Conservation (phyloP, 2,113 vertebrate genomes). For the Ctenomys sociabilis region DNA sequence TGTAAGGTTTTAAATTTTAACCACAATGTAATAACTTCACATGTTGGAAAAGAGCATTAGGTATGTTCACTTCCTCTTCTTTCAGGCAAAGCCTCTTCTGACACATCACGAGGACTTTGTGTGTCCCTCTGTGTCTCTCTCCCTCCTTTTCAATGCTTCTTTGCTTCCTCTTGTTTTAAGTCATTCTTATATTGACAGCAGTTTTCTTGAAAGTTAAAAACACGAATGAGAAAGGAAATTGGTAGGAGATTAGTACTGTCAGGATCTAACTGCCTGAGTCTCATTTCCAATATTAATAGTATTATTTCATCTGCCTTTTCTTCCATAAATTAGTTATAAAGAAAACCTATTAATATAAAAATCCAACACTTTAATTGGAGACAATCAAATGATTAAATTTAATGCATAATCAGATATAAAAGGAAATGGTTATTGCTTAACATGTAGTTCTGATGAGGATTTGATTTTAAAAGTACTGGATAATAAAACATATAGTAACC, state of each 20-base stretch:
- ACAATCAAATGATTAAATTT: not conserved
- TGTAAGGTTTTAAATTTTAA: not conserved
- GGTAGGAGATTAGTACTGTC: not conserved
- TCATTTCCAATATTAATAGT: not conserved
- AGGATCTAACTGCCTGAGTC: not conserved
- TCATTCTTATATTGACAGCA: not conserved
- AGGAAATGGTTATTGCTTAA: not conserved
- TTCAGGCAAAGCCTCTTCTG: not conserved
- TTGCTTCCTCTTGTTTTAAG: not conserved
- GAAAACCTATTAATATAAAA: not conserved
- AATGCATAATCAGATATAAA: not conserved
- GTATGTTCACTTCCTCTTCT: too few species aligned
- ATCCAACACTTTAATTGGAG: not conserved
- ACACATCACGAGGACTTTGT: rapidly evolving
- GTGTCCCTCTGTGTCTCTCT: not conserved
- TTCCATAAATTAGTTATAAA: not conserved
- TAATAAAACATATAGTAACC: not conserved
- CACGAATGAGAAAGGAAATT: not conserved
- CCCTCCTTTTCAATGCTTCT: not conserved
- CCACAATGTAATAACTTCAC: not conserved
- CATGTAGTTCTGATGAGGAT: rapidly evolving
- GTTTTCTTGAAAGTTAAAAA: not conserved
- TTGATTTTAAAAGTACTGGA: not conserved
- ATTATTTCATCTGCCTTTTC: not conserved
- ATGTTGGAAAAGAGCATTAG: not conserved